Percentiles rank a stretch among this genome's conserved stretches.
Conservation (phyloP, 2,113 vertebrate genomes). For the Fulmarus glacialis region DNA sequence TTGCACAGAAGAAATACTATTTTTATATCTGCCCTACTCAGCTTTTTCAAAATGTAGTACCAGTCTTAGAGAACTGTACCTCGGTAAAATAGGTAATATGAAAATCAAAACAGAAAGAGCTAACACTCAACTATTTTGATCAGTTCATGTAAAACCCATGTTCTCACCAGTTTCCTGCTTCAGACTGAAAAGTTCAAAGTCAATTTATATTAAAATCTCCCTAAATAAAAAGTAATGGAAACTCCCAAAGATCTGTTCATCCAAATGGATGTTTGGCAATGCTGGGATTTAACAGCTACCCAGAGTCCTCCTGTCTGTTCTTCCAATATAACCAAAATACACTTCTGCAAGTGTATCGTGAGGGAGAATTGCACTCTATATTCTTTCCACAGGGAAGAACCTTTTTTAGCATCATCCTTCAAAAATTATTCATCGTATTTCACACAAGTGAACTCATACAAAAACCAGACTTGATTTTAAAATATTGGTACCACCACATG, state of each 20-base stretch:
- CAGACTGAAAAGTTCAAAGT: background rate
- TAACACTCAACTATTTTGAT: background rate
- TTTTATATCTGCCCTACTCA: background rate
- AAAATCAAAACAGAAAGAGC: background rate
- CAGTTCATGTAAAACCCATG: background rate
- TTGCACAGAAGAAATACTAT: background rate
- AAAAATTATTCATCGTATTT: background rate
- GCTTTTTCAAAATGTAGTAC: background rate
- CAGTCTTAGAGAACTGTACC: background rate
- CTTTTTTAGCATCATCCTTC: background rate
- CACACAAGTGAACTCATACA: background rate
- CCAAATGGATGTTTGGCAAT: rapidly evolving
- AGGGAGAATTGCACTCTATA: background rate
- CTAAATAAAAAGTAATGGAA: background rate
- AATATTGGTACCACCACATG: background rate
- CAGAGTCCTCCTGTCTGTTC: background rate
- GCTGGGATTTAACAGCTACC: background rate
- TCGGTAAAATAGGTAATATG: background rate
- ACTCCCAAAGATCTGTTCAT: background rate
- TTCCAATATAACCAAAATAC: background rate
- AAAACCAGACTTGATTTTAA: background rate
- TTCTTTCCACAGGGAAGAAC: background rate
- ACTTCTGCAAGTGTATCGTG: rapidly evolving
- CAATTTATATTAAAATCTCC: background rate
- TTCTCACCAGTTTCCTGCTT: background rate